These are phyloP conservation scores for Alexandromys oeconomus DNA, from an alignment of 2,797 vertebrate species.

Conservation along the genomic window DNA sequence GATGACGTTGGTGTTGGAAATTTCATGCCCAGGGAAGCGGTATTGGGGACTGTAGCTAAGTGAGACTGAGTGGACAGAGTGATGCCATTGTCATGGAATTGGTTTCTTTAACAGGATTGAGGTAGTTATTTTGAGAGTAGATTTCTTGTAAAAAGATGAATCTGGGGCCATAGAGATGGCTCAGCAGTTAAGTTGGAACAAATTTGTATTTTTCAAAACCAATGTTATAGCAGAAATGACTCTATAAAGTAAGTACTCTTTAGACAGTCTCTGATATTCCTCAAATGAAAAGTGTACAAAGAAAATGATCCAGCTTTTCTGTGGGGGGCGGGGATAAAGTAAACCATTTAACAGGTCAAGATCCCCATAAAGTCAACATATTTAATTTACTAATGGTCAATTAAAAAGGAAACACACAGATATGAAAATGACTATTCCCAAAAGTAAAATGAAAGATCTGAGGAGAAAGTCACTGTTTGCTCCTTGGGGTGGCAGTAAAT, in stretches of 20 bases:
- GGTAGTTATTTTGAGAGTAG: neutral
- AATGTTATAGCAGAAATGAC: neutral
- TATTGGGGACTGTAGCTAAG: neutral
- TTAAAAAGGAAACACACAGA: neutral
- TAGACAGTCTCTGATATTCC: neutral
- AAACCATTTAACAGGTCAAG: neutral
- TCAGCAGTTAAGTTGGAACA: neutral
- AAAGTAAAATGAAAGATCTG: neutral
- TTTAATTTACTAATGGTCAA: neutral
- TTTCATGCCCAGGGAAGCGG: no score
- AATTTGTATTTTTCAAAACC: constrained; percentile 37
- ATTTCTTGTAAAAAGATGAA: neutral
- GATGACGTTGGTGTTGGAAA: neutral
- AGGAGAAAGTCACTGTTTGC: neutral
- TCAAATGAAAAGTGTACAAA: neutral
- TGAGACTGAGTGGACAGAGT: neutral
- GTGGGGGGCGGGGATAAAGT: neutral
- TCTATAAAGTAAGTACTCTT: neutral
- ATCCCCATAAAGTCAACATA: neutral
- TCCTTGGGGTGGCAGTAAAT: neutral
- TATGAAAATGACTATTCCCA: neutral
- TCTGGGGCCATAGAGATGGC: neutral
- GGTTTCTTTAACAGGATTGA: neutral
- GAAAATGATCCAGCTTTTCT: neutral
- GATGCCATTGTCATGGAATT: neutral